Conservation (phyloP, 2,888 invertebrate species). For the Platycheirus albimanus region DNA sequence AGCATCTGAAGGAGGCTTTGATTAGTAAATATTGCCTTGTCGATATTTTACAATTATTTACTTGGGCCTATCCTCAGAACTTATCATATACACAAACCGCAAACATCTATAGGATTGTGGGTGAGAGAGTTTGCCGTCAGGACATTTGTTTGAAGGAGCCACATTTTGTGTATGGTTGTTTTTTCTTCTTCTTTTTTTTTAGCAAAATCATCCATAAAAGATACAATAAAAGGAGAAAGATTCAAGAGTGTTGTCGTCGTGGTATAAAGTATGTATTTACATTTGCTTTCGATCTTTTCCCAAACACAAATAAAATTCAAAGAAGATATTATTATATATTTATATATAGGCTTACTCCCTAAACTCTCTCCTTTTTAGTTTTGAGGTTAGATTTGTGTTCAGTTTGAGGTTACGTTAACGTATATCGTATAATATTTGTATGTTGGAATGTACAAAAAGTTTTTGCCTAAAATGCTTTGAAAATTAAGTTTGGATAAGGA, state of each 20-base stretch:
- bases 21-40: slow-evolving; percentile 59
- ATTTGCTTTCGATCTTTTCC: slow-evolving; percentile 16
- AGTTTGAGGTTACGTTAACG: slow-evolving; percentile 29
- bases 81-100: slow-evolving; percentile 29
- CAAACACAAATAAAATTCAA: slow-evolving; percentile 16
- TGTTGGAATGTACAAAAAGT: slow-evolving; percentile 16
- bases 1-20: slow-evolving; percentile 19
- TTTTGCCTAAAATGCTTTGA: background rate
- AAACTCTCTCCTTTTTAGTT: slow-evolving; percentile 33
- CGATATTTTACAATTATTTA: slow-evolving; percentile 63
- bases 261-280: background rate
- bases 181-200: slow-evolving; percentile 9
- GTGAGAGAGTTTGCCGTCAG: background rate
- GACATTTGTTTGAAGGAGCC: slow-evolving; percentile 26
- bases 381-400: slow-evolving; percentile 55
- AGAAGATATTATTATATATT: background rate
- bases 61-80: slow-evolving; percentile 32
- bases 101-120: background rate
- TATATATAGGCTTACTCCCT: background rate
- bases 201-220: background rate
- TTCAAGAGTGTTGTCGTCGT: background rate
- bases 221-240: background rate
- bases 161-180: slow-evolving; percentile 29
- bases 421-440: background rate
- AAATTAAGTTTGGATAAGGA: background rate